phyloP scores from a whole-genome alignment of 2,797 vertebrate genomes.

The Sebastes reedi region DNA sequence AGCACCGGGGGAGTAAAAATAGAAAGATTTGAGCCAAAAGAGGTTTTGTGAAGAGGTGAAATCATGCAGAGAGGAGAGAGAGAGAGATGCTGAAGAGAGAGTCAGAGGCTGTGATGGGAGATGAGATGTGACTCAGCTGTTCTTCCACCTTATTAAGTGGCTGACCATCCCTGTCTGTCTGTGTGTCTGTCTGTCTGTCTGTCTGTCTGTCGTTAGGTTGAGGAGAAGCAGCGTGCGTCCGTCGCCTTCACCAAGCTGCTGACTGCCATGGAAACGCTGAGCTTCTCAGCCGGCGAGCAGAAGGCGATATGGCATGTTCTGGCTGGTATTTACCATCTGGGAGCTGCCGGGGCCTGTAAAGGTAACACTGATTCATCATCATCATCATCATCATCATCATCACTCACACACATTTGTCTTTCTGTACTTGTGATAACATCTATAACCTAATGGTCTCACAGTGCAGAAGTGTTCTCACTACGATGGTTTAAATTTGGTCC shows the following conservation, averaged over 20 bases:
- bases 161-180: background rate
- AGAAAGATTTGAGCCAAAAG: background rate
- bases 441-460: background rate
- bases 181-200: background rate
- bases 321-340: slow-evolving; percentile 93
- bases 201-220: slow-evolving; percentile 77
- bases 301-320: slow-evolving; percentile 89
- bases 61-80: background rate
- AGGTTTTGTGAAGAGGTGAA: background rate
- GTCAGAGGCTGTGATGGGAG: background rate
- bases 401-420: background rate
- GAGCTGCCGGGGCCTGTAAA: slow-evolving; percentile 91
- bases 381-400: background rate
- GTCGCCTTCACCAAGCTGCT: slow-evolving; percentile 86
- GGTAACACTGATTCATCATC: slow-evolving; percentile 76
- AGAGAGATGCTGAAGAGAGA: too few relatives aligned
- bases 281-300: slow-evolving; percentile 85
- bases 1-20: background rate
- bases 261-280: slow-evolving; percentile 89
- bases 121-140: slow-evolving; percentile 41
- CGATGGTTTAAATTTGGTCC: background rate
- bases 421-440: too few relatives aligned
- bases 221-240: slow-evolving; percentile 90
- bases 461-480: background rate
- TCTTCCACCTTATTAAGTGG: background rate